Conservation (phyloP, 2,888 invertebrate genomes). For the Polydrusus pterygomalis region DNA sequence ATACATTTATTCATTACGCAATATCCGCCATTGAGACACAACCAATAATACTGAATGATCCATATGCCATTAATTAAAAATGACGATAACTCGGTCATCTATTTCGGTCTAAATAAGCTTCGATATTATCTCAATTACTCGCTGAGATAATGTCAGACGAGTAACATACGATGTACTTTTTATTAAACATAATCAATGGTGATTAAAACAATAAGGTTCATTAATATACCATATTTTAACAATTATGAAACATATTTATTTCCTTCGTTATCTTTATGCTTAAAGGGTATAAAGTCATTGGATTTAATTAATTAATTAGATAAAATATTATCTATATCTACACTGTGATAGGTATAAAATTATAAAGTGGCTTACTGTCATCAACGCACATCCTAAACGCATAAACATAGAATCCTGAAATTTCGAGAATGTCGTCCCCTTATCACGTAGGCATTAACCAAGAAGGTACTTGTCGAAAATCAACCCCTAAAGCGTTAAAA, state of each 20-base stretch:
- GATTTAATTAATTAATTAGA: conserved; percentile 12
- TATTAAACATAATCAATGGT: conserved; percentile 24
- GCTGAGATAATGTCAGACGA: conserved; percentile 30
- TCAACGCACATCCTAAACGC: too few species aligned
- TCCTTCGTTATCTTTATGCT: conserved; percentile 8
- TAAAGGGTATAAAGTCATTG: conserved; percentile 8
- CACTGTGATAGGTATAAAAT: too few species aligned
- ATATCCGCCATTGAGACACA: conserved; percentile 27
- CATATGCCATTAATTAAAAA: conserved; percentile 30
- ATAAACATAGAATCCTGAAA: too few species aligned
- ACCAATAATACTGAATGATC: conserved; percentile 31
- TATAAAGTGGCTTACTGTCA: too few species aligned
- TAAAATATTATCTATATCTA: too few species aligned
- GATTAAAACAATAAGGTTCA: conserved; percentile 23
- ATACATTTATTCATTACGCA: neutral
- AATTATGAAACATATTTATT: conserved; percentile 37
- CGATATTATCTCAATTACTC: conserved; percentile 35
- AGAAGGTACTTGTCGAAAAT: too few species aligned
- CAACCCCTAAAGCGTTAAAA: too few species aligned
- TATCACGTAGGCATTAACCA: too few species aligned
- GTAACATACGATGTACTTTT: conserved; percentile 40
- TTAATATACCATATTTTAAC: conserved; percentile 33
- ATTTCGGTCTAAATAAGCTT: conserved; percentile 1
- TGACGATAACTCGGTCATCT: conserved; percentile 10
- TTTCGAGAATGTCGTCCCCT: too few species aligned